phyloP scores from a whole-genome alignment of 2,113 vertebrate genomes.

The Eudyptes chrysolophus region DNA sequence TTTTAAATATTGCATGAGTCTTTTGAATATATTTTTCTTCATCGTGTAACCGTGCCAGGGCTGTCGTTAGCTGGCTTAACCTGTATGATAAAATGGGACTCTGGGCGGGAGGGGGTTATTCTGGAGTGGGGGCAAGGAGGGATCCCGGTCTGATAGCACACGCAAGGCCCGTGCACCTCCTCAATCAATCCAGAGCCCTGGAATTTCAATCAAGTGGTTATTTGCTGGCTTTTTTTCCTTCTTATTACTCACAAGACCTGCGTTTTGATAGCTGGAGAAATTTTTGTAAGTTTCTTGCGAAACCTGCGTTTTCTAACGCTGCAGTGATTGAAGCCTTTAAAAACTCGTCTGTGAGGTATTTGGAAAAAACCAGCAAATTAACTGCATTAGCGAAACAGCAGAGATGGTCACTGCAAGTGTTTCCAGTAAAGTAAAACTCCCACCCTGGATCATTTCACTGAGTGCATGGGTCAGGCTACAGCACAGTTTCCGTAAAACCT shows the following conservation, averaged over 20 bases:
- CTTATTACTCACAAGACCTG: slow-evolving; percentile 35
- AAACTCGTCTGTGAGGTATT: slow-evolving; percentile 28
- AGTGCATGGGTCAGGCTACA: neutral
- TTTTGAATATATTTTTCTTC: slow-evolving; percentile 56
- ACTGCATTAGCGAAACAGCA: neutral
- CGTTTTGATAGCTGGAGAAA: slow-evolving; percentile 19
- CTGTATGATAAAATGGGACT: slow-evolving; percentile 45
- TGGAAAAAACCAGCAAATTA: slow-evolving; percentile 4
- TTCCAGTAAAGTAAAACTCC: neutral
- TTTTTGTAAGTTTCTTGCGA: neutral
- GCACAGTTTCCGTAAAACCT: neutral
- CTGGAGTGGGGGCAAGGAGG: neutral
- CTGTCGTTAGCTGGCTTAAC: slow-evolving; percentile 61
- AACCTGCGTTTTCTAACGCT: neutral
- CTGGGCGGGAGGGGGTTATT: slow-evolving; percentile 32
- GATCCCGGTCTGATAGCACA: slow-evolving; percentile 43
- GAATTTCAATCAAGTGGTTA: slow-evolving; percentile 38
- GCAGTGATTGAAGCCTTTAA: neutral
- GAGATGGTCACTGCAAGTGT: slow-evolving; percentile 3
- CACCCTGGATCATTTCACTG: neutral
- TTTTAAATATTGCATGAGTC: slow-evolving; percentile 76
- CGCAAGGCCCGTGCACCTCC: neutral
- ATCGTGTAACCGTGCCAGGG: slow-evolving; percentile 72
- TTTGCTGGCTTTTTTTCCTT: slow-evolving; percentile 59
- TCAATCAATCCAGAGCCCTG: slow-evolving; percentile 23